These are phyloP conservation scores for Acanthopagrus latus DNA, from an alignment of 2,797 vertebrate genomes.

Conservation along the genomic window DNA sequence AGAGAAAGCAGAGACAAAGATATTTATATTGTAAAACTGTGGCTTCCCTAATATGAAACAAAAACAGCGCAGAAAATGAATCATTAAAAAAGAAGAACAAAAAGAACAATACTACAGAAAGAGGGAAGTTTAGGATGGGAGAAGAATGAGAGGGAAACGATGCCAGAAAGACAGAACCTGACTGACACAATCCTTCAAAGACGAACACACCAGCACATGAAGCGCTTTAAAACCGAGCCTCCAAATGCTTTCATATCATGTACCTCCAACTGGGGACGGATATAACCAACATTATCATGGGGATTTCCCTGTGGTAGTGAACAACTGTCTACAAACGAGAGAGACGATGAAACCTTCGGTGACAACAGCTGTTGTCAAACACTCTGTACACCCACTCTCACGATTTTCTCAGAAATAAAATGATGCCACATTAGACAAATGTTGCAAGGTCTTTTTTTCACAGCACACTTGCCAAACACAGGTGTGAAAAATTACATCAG, in stretches of 20 bases:
- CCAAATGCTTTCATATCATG: not conserved
- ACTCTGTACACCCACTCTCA: not conserved
- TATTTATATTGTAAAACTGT: not conserved
- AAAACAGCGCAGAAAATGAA: not conserved
- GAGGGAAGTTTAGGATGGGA: not conserved
- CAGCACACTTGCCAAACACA: conserved; percentile 13
- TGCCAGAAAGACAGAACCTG: not conserved
- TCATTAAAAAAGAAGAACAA: not conserved
- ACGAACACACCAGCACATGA: not conserved
- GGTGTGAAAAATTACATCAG: not conserved
- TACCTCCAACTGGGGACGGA: not conserved
- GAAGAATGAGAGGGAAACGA: not conserved
- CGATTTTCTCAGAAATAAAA: conserved; percentile 7
- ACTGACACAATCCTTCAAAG: not conserved
- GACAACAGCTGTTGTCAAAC: conserved; percentile 32
- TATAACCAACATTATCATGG: conserved; percentile 11
- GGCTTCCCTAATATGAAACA: not conserved
- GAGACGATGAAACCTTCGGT: conserved; percentile 18
- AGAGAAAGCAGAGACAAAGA: not conserved
- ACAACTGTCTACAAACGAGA: conserved; percentile 20
- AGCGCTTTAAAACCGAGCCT: not conserved
- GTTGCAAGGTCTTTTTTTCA: not conserved
- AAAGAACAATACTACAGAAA: not conserved
- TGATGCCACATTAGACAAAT: conserved; percentile 1
- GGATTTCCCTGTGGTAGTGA: conserved; percentile 5